Evolutionary conservation across 30 jellyfish, hydroid and myxozoan species (phyloP).

Genomic region (Chrysaora quinquecirrha): DNA sequence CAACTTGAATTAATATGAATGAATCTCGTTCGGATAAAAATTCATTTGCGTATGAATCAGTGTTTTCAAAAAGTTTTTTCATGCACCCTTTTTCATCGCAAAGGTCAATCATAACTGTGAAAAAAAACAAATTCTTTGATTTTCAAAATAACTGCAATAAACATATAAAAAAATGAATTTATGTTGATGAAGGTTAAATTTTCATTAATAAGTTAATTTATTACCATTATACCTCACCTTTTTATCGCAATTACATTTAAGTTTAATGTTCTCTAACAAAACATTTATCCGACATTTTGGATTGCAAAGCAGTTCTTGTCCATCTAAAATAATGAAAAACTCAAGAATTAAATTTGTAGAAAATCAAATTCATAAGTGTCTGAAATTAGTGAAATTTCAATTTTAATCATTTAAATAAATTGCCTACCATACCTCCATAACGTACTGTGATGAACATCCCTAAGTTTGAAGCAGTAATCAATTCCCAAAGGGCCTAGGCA

Average conservation of each 20-base stretch:
- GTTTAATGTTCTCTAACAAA: conserved; percentile 56
- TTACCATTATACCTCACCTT: conserved; percentile 28
- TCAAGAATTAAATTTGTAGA: no score
- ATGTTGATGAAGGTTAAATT: no score
- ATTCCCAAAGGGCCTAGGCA: no score
- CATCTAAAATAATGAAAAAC: conserved; percentile 39
- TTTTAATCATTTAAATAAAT: no score
- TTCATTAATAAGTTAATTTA: no score
- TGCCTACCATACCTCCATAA: conserved; percentile 71
- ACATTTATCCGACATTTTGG: conserved; percentile 61
- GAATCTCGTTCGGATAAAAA: conserved; percentile 60
- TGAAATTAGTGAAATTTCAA: no score
- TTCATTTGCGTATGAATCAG: conserved; percentile 68
- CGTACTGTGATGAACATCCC: conserved; percentile 63
- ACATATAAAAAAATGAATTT: no score
- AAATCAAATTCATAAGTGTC: no score
- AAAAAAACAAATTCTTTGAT: no score
- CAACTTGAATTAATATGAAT: conserved; percentile 64
- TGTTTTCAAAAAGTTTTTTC: conserved; percentile 64
- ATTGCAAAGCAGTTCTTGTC: conserved; percentile 67
- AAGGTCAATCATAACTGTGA: conserved; percentile 56
- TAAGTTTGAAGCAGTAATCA: no score
- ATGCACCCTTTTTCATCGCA: conserved; percentile 73
- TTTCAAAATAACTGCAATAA: no score
- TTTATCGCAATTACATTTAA: conserved; percentile 57